Conservation (phyloP, 1,140 invertebrate genomes). For the Gonioctena quinquepunctata region DNA sequence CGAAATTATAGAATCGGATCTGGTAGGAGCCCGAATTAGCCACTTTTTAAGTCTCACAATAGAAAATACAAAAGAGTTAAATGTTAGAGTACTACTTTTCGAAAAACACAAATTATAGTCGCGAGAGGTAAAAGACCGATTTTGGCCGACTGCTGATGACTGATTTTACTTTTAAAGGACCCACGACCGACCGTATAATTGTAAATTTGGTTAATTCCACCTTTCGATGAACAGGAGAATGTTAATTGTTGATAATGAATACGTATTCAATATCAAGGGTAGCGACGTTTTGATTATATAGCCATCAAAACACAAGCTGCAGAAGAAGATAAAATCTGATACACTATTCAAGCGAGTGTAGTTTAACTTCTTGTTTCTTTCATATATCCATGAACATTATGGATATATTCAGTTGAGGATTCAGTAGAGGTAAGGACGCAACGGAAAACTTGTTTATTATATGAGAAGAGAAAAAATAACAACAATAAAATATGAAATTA, state of each 20-base stretch:
- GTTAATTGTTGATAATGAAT: not conserved
- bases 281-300: not conserved
- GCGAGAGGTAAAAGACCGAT: not conserved
- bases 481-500: no score
- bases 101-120: slow-evolving; percentile 15
- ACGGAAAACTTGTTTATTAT: no score
- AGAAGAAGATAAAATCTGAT: no score
- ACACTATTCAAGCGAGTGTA: no score
- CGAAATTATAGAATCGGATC: slow-evolving; percentile 18
- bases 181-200: slow-evolving; percentile 4
- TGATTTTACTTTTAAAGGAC: slow-evolving; percentile 1
- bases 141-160: not conserved
- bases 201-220: not conserved
- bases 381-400: no score
- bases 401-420: no score
- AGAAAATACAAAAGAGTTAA: slow-evolving; percentile 13
- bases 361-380: no score
- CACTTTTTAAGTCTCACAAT: not conserved
- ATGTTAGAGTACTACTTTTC: slow-evolving; percentile 12
- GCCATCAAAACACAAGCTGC: no score
- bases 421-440: no score
- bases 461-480: no score
- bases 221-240: not conserved
- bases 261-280: not conserved
- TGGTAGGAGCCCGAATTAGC: slow-evolving; percentile 11